Evolutionary conservation across 2,888 invertebrate genomes (phyloP), one percentile per base, ranked within the genome.

Genomic region (Cantharis rustica): DNA sequence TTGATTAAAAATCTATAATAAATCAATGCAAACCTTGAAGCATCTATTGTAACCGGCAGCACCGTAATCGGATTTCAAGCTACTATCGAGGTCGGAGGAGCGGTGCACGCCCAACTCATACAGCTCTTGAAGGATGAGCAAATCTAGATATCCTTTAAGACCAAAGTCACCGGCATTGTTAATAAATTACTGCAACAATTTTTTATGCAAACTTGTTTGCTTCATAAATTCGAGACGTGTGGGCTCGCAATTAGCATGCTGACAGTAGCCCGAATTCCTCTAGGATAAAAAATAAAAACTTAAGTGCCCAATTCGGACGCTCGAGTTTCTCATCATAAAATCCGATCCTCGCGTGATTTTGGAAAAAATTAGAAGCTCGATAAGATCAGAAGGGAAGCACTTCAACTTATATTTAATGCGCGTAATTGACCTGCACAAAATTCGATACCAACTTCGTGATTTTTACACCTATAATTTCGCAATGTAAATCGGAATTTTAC

Each of bases 1-100:
- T 75, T 80, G 78, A 80, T 80, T 79, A 77, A 79, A 78, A 80
- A 79, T 80, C 78, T 75, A 74, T 77, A 76, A 79, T 81, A 81
- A 81, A 81, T 81, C 81, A 81, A 79, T 76, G 80, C 79, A 27
- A 81, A 82, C 82, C 82, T 82, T 82, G 82, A 81, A 82, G 81
- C 80, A 80, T 80, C 81, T 75, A 79, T 79, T 79, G 76, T 79
- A 75, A 76, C 75, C 78, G 78, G 78, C 78, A 78, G 78, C 78
- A 79, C 76, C 78, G 81, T 81, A 81, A 82, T 81, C 82, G 79
- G 81, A 82, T 82, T 82, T 81, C 80, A 79, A 78, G 79, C 76
- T 70, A 79, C 79, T 80, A 82, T 81, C 81, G 81, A 82, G 81
- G 81, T 82, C 80, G 80, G 73, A 77, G 77, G 74, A 77, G 72